phyloP scores from a whole-genome alignment of 2,113 vertebrate species.

The Junco hyemalis region DNA sequence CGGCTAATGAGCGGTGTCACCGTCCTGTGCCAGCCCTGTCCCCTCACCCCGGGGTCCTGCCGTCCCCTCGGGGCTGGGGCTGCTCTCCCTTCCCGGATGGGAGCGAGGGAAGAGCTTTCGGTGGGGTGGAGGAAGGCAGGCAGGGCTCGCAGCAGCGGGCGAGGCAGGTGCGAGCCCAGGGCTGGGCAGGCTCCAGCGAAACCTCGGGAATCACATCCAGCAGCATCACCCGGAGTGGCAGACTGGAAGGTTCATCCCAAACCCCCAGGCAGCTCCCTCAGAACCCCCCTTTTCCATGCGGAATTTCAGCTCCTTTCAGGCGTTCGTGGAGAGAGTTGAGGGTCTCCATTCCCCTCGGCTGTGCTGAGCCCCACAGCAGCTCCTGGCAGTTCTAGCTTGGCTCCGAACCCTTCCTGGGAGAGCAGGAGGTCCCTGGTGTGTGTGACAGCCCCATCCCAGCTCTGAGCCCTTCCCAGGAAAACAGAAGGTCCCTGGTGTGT shows the following conservation, averaged over 20 bases:
- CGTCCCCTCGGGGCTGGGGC: background rate
- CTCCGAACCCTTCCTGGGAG: background rate
- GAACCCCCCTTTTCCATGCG: background rate
- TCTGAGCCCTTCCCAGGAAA: fast-evolving
- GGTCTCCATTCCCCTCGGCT: fast-evolving
- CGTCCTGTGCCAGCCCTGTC: background rate
- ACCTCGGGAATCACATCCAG: background rate
- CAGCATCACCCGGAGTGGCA: background rate
- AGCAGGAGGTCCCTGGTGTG: fast-evolving
- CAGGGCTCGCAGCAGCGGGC: background rate
- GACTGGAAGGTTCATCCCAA: background rate
- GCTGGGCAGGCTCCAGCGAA: background rate
- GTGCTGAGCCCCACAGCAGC: background rate
- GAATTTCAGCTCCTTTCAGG: background rate
- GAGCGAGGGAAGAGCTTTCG: background rate
- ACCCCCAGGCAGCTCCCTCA: background rate
- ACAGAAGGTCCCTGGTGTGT: too few relatives aligned
- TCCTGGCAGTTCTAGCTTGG: background rate
- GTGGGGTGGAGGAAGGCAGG: background rate
- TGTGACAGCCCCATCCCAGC: too few relatives aligned
- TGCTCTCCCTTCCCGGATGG: background rate
- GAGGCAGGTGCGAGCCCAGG: background rate
- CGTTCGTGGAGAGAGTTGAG: fast-evolving
- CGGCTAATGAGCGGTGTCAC: conserved; percentile 63
- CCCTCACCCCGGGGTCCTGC: background rate